These are phyloP conservation scores for Telenomus remus DNA, from an alignment of 1,140 invertebrate species.

Conservation along the genomic window DNA sequence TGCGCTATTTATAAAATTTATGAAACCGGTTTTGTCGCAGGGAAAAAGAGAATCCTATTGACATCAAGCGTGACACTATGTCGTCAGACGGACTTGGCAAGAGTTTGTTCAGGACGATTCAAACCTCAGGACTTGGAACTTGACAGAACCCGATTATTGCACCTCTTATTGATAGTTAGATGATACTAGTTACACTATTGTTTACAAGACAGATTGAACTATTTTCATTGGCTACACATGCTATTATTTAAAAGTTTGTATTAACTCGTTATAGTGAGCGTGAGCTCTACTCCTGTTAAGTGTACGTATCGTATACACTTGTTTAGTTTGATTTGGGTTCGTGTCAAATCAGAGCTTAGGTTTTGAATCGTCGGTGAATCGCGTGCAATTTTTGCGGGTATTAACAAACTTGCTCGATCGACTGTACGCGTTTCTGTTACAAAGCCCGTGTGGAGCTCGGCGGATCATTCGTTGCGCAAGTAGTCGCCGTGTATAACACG, in stretches of 20 bases:
- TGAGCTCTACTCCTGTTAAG: constrained; percentile 12
- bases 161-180: constrained; percentile 54
- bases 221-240: constrained; percentile 48
- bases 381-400: constrained; percentile 1
- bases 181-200: constrained; percentile 47
- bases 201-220: constrained; percentile 52
- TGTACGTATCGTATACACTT: constrained; percentile 54
- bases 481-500: constrained; percentile 58
- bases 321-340: constrained; percentile 24
- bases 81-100: constrained; percentile 39
- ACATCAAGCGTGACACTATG: constrained; percentile 35
- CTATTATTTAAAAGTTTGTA: constrained; percentile 42
- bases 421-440: constrained; percentile 58
- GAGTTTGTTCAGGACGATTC: constrained; percentile 41
- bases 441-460: constrained; percentile 43
- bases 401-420: constrained; percentile 48
- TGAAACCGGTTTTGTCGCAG: constrained; percentile 51
- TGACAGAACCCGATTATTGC: constrained; percentile 44
- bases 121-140: constrained; percentile 27
- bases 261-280: constrained; percentile 39
- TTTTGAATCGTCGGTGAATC: constrained; percentile 42
- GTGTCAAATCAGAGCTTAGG: constrained; percentile 41
- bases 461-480: constrained; percentile 45
- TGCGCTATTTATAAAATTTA: constrained; percentile 50
- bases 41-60: constrained; percentile 28